These are phyloP conservation scores for Regulus satrapa DNA, from an alignment of 2,113 vertebrate species.

Conservation along the genomic window DNA sequence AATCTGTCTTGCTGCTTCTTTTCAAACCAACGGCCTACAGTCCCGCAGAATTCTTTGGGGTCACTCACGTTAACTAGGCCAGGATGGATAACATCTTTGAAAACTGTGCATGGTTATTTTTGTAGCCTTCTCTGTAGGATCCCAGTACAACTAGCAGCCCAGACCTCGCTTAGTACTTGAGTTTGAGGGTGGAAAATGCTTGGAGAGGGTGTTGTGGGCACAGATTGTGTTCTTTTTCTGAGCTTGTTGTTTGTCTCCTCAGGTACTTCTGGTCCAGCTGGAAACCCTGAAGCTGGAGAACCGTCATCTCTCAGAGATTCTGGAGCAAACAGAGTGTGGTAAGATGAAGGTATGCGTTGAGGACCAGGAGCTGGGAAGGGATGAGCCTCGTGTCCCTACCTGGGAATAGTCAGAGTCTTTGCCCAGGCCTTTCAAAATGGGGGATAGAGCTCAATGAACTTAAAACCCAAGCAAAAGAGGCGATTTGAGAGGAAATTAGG, in stretches of 20 bases:
- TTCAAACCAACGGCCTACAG: neutral
- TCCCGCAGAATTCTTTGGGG: neutral
- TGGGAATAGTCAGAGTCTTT: neutral
- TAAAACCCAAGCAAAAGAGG: neutral
- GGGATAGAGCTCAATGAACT: neutral
- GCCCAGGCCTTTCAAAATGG: neutral
- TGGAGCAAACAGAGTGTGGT: conserved; percentile 71
- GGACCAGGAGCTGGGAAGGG: neutral
- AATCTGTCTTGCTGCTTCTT: neutral
- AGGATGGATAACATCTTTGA: neutral
- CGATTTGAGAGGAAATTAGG: neutral
- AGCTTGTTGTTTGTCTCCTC: neutral
- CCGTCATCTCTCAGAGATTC: conserved; percentile 75
- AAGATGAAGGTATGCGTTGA: conserved; percentile 69
- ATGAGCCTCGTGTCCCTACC: rapidly evolving
- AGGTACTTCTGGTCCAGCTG: conserved; percentile 81
- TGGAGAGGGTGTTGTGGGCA: neutral
- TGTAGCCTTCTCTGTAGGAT: neutral
- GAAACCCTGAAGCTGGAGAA: conserved; percentile 85
- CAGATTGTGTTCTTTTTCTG: neutral
- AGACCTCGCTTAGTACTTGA: neutral
- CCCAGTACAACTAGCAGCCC: neutral
- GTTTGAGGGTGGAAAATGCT: neutral
- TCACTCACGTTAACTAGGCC: neutral
- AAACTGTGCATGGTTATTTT: neutral